Conservation (phyloP, 2,797 vertebrate species). For the Neomorphus geoffroyi region DNA sequence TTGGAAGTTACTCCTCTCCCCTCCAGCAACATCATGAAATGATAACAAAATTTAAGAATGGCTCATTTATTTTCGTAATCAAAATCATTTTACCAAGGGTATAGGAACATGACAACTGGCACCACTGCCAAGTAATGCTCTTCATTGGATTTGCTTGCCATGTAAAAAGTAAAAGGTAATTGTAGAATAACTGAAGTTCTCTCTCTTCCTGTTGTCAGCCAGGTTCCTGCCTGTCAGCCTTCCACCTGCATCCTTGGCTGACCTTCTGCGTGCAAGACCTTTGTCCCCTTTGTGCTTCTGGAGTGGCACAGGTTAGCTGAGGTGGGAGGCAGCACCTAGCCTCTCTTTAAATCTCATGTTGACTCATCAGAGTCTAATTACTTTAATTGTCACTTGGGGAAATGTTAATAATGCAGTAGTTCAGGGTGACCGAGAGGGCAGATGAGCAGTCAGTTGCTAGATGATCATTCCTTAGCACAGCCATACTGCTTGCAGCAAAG, state of each 20-base stretch:
- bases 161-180: background rate
- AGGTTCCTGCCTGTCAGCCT: background rate
- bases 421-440: rapidly evolving
- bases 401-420: background rate
- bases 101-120: background rate
- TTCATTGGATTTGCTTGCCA: background rate
- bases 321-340: background rate
- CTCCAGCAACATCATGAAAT: background rate
- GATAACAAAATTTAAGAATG: background rate
- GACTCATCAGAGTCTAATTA: background rate
- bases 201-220: background rate
- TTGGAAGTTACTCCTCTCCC: background rate
- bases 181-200: background rate
- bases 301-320: background rate
- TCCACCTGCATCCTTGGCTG: rapidly evolving
- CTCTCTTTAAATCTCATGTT: background rate
- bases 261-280: background rate
- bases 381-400: background rate
- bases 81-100: background rate
- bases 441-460: background rate
- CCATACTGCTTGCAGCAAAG: background rate
- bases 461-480: background rate
- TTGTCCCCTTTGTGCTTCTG: background rate
- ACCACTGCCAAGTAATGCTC: background rate
- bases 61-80: background rate